Evolutionary conservation across 2,113 vertebrate species (phyloP).

Genomic region (Corythornis madagascariensis): DNA sequence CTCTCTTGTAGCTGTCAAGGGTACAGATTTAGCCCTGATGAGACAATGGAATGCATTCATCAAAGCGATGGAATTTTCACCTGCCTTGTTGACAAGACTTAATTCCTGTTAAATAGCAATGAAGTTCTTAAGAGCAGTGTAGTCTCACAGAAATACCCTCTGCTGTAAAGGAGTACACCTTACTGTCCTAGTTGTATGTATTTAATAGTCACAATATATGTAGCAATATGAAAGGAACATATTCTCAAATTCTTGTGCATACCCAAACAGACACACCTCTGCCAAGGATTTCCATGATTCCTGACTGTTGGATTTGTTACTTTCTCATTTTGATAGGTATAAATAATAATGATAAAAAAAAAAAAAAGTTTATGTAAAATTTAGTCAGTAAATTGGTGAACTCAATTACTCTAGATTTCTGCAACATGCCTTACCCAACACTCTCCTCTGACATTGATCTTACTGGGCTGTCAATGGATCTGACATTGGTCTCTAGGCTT

Average conservation of each 20-base stretch:
- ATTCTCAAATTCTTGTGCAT: not conserved
- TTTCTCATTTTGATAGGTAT: not conserved
- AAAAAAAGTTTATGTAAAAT: too few species aligned
- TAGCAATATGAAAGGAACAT: not conserved
- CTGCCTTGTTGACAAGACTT: not conserved
- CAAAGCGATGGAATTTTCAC: not conserved
- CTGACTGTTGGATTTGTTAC: not conserved
- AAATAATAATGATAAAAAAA: not conserved
- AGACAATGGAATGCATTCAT: not conserved
- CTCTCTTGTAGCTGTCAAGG: not conserved
- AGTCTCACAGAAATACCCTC: not conserved
- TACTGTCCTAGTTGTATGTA: not conserved
- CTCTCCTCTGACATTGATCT: too few species aligned
- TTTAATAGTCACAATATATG: not conserved
- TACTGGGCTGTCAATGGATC: too few species aligned
- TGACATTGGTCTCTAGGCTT: too few species aligned
- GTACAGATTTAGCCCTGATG: not conserved
- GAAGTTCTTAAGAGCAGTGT: not conserved
- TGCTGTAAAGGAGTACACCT: not conserved
- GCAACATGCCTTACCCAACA: too few species aligned
- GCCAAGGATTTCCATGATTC: not conserved
- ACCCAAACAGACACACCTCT: not conserved
- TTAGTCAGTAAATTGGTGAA: not conserved
- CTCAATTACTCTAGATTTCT: too few species aligned
- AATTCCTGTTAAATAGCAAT: not conserved